Evolutionary conservation across 2,113 vertebrate genomes (phyloP).

Genomic region (Gobius niger): DNA sequence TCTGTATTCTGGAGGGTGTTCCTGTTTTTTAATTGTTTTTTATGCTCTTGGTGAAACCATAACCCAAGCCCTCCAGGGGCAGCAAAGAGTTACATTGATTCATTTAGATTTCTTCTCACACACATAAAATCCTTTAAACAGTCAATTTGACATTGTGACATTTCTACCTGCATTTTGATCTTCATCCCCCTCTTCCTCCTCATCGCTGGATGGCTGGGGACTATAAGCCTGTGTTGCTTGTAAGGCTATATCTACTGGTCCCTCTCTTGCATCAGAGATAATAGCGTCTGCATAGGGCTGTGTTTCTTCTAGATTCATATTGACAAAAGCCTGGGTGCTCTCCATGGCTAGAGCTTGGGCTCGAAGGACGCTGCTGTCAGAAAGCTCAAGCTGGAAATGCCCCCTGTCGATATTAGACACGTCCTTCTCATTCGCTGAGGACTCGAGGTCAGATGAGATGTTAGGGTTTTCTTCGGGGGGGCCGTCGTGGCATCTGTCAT

Average conservation of each 20-base stretch:
- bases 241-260: conserved; percentile 39
- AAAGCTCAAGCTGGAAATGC: conserved; percentile 59
- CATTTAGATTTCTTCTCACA: too few relatives aligned
- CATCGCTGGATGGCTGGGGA: conserved; percentile 14
- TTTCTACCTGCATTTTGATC: conserved; percentile 31
- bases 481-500: conserved; percentile 4
- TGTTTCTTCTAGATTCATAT: conserved; percentile 44
- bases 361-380: conserved; percentile 55
- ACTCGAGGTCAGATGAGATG: conserved; percentile 18
- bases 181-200: conserved; percentile 33
- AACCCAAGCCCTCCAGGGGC: too few relatives aligned
- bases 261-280: conserved; percentile 12
- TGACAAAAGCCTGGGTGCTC: conserved; percentile 46
- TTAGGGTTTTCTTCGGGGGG: conserved; percentile 12
- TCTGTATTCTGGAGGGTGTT: too few relatives aligned
- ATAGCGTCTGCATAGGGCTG: conserved; percentile 30
- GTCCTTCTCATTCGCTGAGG: conserved; percentile 19
- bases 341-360: conserved; percentile 38
- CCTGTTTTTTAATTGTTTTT: too few relatives aligned
- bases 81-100: too few relatives aligned
- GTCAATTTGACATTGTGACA: too few relatives aligned
- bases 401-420: conserved; percentile 11
- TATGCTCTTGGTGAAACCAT: too few relatives aligned
- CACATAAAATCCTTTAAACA: too few relatives aligned
- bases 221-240: conserved; percentile 70